Evolutionary conservation across 2,888 invertebrate genomes (phyloP).

Genomic region (Monoplex corrugatus): DNA sequence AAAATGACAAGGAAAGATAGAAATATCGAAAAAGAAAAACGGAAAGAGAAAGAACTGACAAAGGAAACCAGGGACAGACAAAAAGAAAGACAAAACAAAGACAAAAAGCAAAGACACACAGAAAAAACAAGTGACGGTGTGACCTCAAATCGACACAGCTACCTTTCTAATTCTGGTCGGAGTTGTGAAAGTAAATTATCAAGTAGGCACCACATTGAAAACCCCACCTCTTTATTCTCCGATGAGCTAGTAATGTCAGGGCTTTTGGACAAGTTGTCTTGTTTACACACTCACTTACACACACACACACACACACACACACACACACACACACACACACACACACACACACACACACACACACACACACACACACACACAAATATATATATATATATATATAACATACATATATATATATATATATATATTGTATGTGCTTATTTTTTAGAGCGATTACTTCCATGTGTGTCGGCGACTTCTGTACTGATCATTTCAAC

Average conservation of each 20-base stretch:
- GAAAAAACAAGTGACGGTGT: neutral
- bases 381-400: too few species aligned
- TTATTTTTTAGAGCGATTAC: too few species aligned
- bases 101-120: neutral
- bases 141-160: neutral
- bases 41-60: neutral
- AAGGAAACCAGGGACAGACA: neutral
- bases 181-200: too few species aligned
- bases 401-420: too few species aligned
- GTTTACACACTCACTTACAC: neutral
- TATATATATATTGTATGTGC: too few species aligned
- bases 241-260: too few species aligned
- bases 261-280: neutral
- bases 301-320: slow-evolving; percentile 24
- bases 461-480: too few species aligned
- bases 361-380: neutral
- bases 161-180: too few species aligned
- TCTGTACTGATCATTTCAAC: too few species aligned
- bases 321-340: slow-evolving; percentile 21
- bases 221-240: too few species aligned
- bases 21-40: neutral
- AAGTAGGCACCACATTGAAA: too few species aligned
- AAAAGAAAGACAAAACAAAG: neutral
- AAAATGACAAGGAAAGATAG: too few species aligned
- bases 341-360: neutral